A percentile compares a stretch with the other conserved stretches of the same genome.
Evolutionary conservation across 1,140 invertebrate genomes (phyloP).

Genomic region (Procambarus virginalis): DNA sequence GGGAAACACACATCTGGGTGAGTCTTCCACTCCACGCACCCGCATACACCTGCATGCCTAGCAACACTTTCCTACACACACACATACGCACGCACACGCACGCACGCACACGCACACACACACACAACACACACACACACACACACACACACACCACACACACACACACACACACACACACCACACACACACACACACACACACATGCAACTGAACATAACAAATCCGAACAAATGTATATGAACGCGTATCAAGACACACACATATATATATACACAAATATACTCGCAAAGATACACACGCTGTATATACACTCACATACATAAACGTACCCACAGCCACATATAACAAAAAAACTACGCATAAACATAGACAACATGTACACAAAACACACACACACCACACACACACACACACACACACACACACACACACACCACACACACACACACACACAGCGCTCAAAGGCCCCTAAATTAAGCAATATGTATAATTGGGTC

Average conservation of each 20-base stretch:
- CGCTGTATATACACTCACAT: not conserved
- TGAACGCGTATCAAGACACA: too few relatives aligned
- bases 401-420: constrained; percentile 13
- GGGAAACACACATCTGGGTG: constrained; percentile 61
- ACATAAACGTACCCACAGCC: constrained; percentile 2
- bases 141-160: too few relatives aligned
- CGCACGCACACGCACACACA: not conserved
- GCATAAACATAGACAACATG: constrained; percentile 24
- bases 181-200: constrained; percentile 17
- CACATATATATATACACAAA: constrained; percentile 17
- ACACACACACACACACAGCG: constrained; percentile 21
- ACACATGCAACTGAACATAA: not conserved
- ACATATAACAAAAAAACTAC: constrained; percentile 3
- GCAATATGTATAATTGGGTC: not conserved
- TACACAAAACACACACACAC: too few relatives aligned
- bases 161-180: too few relatives aligned
- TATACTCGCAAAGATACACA: constrained; percentile 10
- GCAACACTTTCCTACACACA: constrained; percentile 11
- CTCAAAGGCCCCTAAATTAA: not conserved
- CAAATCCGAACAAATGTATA: not conserved
- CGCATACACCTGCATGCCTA: constrained; percentile 1
- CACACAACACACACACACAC: constrained; percentile 24
- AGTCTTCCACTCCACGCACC: constrained; percentile 23
- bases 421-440: constrained; percentile 28
- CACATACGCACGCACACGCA: not conserved